Evolutionary conservation across 2,113 vertebrate genomes (phyloP).

Genomic region (Xiphophorus maculatus): DNA sequence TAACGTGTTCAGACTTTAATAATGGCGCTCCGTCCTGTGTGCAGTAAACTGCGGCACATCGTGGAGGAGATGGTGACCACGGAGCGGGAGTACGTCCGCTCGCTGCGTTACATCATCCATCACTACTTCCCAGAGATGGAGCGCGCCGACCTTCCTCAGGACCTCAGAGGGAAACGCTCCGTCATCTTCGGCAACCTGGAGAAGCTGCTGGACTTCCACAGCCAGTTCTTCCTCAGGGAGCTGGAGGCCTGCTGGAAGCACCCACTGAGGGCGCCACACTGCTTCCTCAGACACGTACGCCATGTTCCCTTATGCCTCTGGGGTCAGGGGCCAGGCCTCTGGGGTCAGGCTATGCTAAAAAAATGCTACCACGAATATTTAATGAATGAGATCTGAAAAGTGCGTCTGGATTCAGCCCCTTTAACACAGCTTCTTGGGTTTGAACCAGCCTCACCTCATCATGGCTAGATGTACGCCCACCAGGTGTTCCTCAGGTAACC

Average conservation of each 20-base stretch:
- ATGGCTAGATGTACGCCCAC: too few species aligned
- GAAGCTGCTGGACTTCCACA: constrained; percentile 94
- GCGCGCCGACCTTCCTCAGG: constrained; percentile 89
- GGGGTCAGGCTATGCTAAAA: too few species aligned
- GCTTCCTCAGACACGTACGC: constrained; percentile 92
- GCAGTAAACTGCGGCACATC: constrained; percentile 88
- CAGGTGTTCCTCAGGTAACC: too few species aligned
- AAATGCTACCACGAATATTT: too few species aligned
- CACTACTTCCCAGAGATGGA: constrained; percentile 97
- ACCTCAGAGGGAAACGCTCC: constrained; percentile 90
- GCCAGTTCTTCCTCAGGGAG: constrained; percentile 92
- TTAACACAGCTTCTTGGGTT: neutral
- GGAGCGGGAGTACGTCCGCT: constrained; percentile 92
- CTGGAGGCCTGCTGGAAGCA: constrained; percentile 93
- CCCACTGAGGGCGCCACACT: constrained; percentile 89
- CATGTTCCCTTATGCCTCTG: neutral
- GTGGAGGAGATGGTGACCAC: constrained; percentile 95
- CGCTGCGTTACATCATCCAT: constrained; percentile 87
- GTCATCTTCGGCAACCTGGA: constrained; percentile 95
- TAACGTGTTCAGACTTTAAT: too few species aligned
- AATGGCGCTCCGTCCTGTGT: neutral
- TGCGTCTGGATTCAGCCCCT: neutral
- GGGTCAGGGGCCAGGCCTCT: too few species aligned
- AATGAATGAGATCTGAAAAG: too few species aligned
- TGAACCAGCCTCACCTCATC: too few species aligned